A percentile compares a stretch with the other conserved stretches of the same genome.
Conservation (phyloP, 2,888 invertebrate species). For the Neria commutata region DNA sequence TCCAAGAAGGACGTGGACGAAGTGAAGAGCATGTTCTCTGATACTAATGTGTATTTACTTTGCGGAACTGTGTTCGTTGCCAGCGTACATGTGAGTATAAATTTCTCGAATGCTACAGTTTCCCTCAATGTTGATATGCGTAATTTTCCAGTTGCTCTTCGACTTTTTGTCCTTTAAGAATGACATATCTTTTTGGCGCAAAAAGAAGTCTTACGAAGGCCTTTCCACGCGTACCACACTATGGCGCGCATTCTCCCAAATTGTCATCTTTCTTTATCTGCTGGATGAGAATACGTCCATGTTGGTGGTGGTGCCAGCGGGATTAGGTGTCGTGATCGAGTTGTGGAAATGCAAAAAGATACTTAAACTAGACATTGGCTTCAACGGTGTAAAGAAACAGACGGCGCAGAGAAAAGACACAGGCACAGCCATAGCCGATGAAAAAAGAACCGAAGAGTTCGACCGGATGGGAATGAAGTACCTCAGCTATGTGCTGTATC, state of each 20-base stretch:
- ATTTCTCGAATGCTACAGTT: not conserved
- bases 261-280: slow-evolving; percentile 89
- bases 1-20: slow-evolving; percentile 94
- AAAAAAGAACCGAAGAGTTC: slow-evolving; percentile 81
- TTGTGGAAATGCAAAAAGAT: slow-evolving; percentile 96
- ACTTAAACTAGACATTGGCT: slow-evolving; percentile 72
- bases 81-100: slow-evolving; percentile 84
- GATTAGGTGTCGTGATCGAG: slow-evolving; percentile 89
- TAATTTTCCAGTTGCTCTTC: slow-evolving; percentile 92
- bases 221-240: slow-evolving; percentile 86
- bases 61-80: slow-evolving; percentile 89
- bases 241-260: slow-evolving; percentile 93
- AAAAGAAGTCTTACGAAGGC: slow-evolving; percentile 83
- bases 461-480: slow-evolving; percentile 94
- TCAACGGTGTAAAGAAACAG: slow-evolving; percentile 45
- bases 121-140: not conserved
- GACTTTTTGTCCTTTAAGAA: slow-evolving; percentile 98
- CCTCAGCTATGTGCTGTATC: slow-evolving; percentile 86
- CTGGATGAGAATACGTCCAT: slow-evolving; percentile 91
- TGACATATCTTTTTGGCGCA: slow-evolving; percentile 94
- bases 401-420: not conserved
- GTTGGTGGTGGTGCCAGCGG: slow-evolving; percentile 84
- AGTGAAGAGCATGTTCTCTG: slow-evolving; percentile 93
- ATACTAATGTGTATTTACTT: slow-evolving; percentile 91
- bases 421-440: slow-evolving; percentile 64